Evolutionary conservation across 1,140 invertebrate genomes (phyloP).

Genomic region (Sitobion miscanthi): DNA sequence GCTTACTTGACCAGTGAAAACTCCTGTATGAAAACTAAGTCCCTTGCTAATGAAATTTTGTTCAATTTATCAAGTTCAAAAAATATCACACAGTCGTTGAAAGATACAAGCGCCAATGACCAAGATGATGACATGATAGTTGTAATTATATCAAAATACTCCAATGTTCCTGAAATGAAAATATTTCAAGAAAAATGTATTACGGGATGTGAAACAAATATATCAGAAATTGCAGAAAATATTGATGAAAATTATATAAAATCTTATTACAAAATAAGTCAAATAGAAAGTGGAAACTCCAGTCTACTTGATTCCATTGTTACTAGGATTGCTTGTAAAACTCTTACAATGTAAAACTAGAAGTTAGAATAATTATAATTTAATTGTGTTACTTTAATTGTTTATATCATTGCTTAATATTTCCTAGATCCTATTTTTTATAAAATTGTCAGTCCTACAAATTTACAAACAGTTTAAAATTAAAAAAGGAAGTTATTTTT

Average conservation of each 20-base stretch:
- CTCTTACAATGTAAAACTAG: not conserved
- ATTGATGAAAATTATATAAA: slow-evolving; percentile 63
- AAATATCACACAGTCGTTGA: slow-evolving; percentile 72
- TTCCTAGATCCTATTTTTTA: not conserved
- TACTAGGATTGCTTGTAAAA: slow-evolving; percentile 66
- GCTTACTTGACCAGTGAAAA: slow-evolving; percentile 67
- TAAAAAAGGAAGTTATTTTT: not conserved
- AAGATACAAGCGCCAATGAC: slow-evolving; percentile 70
- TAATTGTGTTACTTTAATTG: not conserved
- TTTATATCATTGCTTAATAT: not conserved
- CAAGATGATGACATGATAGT: slow-evolving; percentile 67
- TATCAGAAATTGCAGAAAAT: slow-evolving; percentile 63
- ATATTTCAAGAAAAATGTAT: slow-evolving; percentile 60
- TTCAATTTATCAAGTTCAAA: slow-evolving; percentile 74
- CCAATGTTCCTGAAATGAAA: slow-evolving; percentile 56
- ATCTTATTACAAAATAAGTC: slow-evolving; percentile 68
- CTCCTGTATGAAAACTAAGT: slow-evolving; percentile 68
- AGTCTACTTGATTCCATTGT: slow-evolving; percentile 68
- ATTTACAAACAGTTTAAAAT: not conserved
- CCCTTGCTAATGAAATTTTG: slow-evolving; percentile 72
- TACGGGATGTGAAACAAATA: slow-evolving; percentile 64
- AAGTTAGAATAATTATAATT: not conserved
- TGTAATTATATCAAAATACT: slow-evolving; percentile 63
- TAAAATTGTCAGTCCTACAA: not conserved
- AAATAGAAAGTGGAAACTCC: slow-evolving; percentile 63